These are phyloP conservation scores for Cancer borealis DNA, from an alignment of 2,888 invertebrate genomes.

Conservation along the genomic window DNA sequence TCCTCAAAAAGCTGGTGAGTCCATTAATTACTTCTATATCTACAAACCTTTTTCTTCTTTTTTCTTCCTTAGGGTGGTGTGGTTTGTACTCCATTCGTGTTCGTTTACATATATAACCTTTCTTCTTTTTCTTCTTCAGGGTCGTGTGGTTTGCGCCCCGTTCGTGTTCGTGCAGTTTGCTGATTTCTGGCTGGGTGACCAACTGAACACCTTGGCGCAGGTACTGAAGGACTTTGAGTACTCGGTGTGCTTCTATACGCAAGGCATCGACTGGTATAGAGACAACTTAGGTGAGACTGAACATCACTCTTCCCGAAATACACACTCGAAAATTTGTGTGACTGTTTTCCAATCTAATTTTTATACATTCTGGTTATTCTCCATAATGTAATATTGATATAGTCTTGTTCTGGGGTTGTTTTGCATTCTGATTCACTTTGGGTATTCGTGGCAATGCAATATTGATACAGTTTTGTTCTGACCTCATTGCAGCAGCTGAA, in stretches of 20 bases:
- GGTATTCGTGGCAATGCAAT: too few relatives aligned
- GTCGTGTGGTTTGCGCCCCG: conserved; percentile 85
- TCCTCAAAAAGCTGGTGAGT: conserved; percentile 85
- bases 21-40: too few relatives aligned
- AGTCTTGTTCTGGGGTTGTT: too few relatives aligned
- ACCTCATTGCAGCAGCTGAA: too few relatives aligned
- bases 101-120: conserved; percentile 82
- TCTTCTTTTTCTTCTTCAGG: conserved; percentile 53
- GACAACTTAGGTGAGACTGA: background rate
- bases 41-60: background rate
- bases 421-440: too few relatives aligned
- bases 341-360: background rate
- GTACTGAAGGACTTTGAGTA: conserved; percentile 97
- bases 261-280: conserved; percentile 53
- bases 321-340: background rate
- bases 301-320: background rate
- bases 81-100: conserved; percentile 91
- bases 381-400: too few relatives aligned
- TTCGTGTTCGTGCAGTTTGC: conserved; percentile 97
- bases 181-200: conserved; percentile 99
- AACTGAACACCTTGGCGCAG: conserved; percentile 94
- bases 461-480: too few relatives aligned
- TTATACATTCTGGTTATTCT: background rate
- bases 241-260: conserved; percentile 92
- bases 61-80: conserved; percentile 71